These are phyloP conservation scores for Tor tambroides DNA, from an alignment of 2,113 vertebrate species.

Conservation along the genomic window DNA sequence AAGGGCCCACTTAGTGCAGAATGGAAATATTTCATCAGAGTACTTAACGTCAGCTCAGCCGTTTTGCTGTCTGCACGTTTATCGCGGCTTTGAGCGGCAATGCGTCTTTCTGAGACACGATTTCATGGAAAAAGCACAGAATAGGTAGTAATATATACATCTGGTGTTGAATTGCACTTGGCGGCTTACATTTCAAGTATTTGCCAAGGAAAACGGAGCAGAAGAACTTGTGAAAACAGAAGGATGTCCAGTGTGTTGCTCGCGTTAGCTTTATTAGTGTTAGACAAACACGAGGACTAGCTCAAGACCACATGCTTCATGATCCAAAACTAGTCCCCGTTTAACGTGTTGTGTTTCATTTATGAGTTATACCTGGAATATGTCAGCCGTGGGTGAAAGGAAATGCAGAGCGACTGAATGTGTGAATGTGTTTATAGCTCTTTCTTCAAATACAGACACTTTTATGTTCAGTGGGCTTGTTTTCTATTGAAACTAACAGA, in stretches of 20 bases:
- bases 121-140: not conserved
- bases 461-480: slow-evolving; percentile 16
- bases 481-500: not conserved
- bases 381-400: not conserved
- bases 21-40: slow-evolving; percentile 48
- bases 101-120: not conserved
- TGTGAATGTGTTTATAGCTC: slow-evolving; percentile 6
- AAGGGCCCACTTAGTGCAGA: slow-evolving; percentile 45
- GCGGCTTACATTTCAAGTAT: not conserved
- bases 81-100: slow-evolving; percentile 20
- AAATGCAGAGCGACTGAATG: not conserved
- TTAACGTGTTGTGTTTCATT: slow-evolving; percentile 4
- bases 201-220: slow-evolving; percentile 42
- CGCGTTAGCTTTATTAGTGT: slow-evolving; percentile 51
- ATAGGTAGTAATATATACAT: slow-evolving; percentile 29
- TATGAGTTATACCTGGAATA: slow-evolving; percentile 2
- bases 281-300: slow-evolving; percentile 46
- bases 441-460: not conserved
- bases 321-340: slow-evolving; percentile 16
- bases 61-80: slow-evolving; percentile 36
- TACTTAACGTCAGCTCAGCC: slow-evolving; percentile 46
- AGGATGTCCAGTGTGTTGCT: slow-evolving; percentile 44
- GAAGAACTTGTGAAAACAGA: slow-evolving; percentile 47
- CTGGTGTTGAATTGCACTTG: slow-evolving; percentile 33
- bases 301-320: slow-evolving; percentile 9